phyloP scores from a whole-genome alignment of 2,888 invertebrate species.

The Bombylius discolor region DNA sequence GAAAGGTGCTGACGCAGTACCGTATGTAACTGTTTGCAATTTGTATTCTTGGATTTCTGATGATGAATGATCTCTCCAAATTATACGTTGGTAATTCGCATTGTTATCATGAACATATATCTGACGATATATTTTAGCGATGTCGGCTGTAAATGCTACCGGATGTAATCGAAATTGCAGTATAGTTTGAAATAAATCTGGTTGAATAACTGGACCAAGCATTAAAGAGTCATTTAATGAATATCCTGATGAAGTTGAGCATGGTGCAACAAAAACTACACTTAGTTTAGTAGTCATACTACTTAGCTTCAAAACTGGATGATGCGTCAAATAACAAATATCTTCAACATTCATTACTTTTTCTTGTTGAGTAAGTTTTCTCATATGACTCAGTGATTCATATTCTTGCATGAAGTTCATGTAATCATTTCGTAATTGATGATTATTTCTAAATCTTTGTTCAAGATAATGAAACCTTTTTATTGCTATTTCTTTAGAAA shows the following conservation, averaged over 20 bases:
- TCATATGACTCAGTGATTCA: slow-evolving; percentile 15
- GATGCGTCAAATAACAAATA: not conserved
- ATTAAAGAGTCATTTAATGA: slow-evolving; percentile 8
- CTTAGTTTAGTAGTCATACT: not conserved
- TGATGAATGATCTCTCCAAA: slow-evolving; percentile 10
- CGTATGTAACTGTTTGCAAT: slow-evolving; percentile 11
- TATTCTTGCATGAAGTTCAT: slow-evolving; percentile 16
- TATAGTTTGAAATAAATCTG: slow-evolving; percentile 8
- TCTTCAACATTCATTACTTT: not conserved
- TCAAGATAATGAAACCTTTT: not conserved
- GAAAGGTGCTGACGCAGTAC: slow-evolving; percentile 9
- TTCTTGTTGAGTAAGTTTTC: not conserved
- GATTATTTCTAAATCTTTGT: not conserved
- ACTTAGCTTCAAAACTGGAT: slow-evolving; percentile 3
- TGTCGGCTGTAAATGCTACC: slow-evolving; percentile 15
- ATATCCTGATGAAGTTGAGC: not conserved
- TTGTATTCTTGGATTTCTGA: slow-evolving; percentile 6
- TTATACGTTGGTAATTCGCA: slow-evolving; percentile 11
- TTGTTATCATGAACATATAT: not conserved
- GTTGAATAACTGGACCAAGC: slow-evolving; percentile 16
- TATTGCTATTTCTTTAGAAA: not conserved
- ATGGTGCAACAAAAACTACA: slow-evolving; percentile 5
- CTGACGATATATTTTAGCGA: slow-evolving; percentile 14
- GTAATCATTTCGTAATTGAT: slow-evolving; percentile 5
- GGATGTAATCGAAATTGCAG: not conserved